phyloP scores from a whole-genome alignment of 2,113 vertebrate species.

The Corythaixoides concolor region DNA sequence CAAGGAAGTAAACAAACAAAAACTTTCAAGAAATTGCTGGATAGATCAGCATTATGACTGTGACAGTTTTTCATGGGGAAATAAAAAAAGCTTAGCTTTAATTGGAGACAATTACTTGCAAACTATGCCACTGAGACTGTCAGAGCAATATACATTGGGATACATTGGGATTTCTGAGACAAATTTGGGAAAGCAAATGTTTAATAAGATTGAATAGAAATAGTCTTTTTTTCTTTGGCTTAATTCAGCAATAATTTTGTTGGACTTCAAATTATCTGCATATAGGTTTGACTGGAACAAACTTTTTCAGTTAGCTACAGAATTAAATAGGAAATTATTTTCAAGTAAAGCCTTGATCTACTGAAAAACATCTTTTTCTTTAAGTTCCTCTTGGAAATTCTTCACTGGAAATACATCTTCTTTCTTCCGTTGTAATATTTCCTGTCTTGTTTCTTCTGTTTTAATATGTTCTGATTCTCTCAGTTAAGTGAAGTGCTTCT shows the following conservation, averaged over 20 bases:
- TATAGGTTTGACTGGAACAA: not conserved
- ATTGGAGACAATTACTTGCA: not conserved
- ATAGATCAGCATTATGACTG: not conserved
- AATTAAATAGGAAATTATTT: not conserved
- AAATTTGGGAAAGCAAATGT: not conserved
- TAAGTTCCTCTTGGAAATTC: not conserved
- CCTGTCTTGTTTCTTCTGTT: not conserved
- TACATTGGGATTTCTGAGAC: not conserved
- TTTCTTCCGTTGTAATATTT: not conserved
- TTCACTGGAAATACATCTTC: not conserved
- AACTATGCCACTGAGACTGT: not conserved
- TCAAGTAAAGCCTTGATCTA: not conserved
- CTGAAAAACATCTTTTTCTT: not conserved
- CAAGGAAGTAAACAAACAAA: not conserved
- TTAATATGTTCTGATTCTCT: not conserved
- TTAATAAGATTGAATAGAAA: not conserved
- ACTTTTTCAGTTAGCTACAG: not conserved
- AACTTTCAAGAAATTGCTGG: not conserved
- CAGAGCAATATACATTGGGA: not conserved
- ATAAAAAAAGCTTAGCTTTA: not conserved
- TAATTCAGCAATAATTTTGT: not conserved
- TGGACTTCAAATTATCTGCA: not conserved
- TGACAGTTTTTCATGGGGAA: not conserved
- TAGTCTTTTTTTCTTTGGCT: not conserved
- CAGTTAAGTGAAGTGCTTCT: not conserved